Conservation (phyloP, 1,140 invertebrate species). For the Augochlora pura region DNA sequence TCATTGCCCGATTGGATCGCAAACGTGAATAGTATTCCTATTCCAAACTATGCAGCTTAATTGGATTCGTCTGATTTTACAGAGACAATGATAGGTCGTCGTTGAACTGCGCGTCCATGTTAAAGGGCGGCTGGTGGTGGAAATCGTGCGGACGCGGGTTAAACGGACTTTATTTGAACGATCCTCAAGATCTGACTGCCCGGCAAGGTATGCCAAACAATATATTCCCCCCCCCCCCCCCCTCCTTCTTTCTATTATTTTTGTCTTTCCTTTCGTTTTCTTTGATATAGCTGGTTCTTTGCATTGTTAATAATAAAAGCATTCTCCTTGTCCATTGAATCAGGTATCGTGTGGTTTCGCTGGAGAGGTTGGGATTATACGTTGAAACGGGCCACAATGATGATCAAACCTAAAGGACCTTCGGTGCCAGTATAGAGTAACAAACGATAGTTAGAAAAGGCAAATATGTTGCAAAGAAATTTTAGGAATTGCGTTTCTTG, state of each 20-base stretch:
- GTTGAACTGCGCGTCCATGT: constrained; percentile 94
- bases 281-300: no score
- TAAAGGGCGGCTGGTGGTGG: constrained; percentile 97
- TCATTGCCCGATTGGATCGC: no score
- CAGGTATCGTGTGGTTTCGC: constrained; percentile 95
- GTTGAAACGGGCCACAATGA: constrained; percentile 92
- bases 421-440: constrained; percentile 71
- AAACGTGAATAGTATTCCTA: no score
- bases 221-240: background rate
- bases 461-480: background rate
- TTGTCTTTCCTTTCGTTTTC: background rate
- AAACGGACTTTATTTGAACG: constrained; percentile 92
- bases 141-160: constrained; percentile 93
- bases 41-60: background rate
- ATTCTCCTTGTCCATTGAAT: background rate
- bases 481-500: background rate
- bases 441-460: background rate
- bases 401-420: constrained; percentile 91
- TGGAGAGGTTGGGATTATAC: constrained; percentile 97
- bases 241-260: no score
- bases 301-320: background rate
- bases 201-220: constrained; percentile 85
- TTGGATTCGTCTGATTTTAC: constrained; percentile 60
- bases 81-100: constrained; percentile 95
- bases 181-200: constrained; percentile 92